Evolutionary conservation across 2,113 vertebrate species (phyloP).

Genomic region (Hippocampus barbouri): DNA sequence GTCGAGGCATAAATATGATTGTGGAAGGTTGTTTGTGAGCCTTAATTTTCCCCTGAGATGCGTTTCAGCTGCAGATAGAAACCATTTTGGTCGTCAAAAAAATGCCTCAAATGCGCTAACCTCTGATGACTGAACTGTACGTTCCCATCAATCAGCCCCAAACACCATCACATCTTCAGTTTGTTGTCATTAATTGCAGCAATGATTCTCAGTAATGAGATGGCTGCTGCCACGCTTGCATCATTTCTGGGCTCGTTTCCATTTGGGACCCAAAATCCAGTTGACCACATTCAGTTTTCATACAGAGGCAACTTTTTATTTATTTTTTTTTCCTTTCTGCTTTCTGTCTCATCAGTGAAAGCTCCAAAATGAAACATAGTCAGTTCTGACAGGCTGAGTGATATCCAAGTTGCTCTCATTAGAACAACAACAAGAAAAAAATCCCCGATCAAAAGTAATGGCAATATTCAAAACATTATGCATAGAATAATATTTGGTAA

Average conservation of each 20-base stretch:
- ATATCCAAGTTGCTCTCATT: too few species aligned
- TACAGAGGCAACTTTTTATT: slow-evolving; percentile 22
- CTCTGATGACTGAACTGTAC: background rate
- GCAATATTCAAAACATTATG: too few species aligned
- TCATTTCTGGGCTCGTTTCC: slow-evolving; percentile 54
- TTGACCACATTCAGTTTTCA: background rate
- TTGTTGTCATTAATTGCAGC: slow-evolving; percentile 40
- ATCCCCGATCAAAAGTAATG: too few species aligned
- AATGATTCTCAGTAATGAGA: slow-evolving; percentile 44
- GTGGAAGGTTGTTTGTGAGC: background rate
- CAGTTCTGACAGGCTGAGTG: too few species aligned
- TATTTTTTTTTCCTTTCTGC: slow-evolving; percentile 6
- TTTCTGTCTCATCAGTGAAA: background rate
- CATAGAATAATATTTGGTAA: too few species aligned
- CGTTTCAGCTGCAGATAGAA: slow-evolving; percentile 29
- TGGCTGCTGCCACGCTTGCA: slow-evolving; percentile 42
- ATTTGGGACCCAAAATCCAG: slow-evolving; percentile 49
- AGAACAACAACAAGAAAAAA: too few species aligned
- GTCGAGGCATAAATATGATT: background rate
- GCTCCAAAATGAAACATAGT: background rate
- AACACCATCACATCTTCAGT: slow-evolving; percentile 31
- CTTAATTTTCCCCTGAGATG: background rate
- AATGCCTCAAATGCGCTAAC: slow-evolving; percentile 3
- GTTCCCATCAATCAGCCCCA: slow-evolving; percentile 20
- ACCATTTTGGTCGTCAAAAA: slow-evolving; percentile 21